phyloP scores from a whole-genome alignment of 2,113 vertebrate species.

The Acanthisitta chloris region DNA sequence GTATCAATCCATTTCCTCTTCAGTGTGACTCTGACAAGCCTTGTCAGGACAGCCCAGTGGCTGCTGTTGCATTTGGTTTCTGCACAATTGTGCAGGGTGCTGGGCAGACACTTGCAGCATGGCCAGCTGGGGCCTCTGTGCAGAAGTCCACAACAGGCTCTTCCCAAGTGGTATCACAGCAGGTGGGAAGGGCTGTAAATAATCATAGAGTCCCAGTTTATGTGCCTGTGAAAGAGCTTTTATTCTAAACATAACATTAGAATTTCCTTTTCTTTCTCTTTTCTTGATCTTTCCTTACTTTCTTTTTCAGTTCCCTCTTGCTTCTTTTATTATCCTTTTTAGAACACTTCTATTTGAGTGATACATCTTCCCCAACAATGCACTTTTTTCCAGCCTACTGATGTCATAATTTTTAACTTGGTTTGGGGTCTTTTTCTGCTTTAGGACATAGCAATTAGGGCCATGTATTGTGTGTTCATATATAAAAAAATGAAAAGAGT shows the following conservation, averaged over 20 bases:
- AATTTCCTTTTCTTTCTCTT: background rate
- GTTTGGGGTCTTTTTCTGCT: background rate
- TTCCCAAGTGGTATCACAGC: background rate
- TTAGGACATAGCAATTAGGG: background rate
- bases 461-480: background rate
- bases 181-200: background rate
- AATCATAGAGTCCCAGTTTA: background rate
- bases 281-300: background rate
- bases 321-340: background rate
- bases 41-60: background rate
- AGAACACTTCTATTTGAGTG: background rate
- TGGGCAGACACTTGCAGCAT: fast-evolving
- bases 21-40: background rate
- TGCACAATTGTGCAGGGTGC: too few relatives aligned
- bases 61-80: fast-evolving
- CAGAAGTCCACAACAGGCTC: fast-evolving
- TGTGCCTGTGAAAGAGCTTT: background rate
- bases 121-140: background rate
- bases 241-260: background rate
- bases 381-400: background rate
- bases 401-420: background rate
- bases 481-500: background rate
- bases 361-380: background rate
- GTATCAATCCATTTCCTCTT: background rate
- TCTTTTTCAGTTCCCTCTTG: background rate